Conservation (phyloP, 2,888 invertebrate genomes). For the Branchellion lobata region DNA sequence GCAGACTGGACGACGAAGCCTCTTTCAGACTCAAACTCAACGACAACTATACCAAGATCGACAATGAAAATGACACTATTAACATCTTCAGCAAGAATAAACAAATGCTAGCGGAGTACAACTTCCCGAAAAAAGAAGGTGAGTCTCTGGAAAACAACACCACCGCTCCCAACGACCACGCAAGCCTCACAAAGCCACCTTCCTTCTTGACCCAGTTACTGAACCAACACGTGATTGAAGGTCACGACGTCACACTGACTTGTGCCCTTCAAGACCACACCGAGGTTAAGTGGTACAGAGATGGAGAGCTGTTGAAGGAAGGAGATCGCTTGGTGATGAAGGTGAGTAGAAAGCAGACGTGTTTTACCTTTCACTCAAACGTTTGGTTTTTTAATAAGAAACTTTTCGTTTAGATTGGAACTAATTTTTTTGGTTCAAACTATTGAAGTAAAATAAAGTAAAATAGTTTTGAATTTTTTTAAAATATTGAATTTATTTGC, state of each 20-base stretch:
- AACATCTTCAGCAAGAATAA: background rate
- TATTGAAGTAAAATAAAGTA: too few relatives aligned
- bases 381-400: too few relatives aligned
- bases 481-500: background rate
- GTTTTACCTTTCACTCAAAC: too few relatives aligned
- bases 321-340: background rate
- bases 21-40: constrained; percentile 1
- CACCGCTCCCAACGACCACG: background rate
- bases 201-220: background rate
- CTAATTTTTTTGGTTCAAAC: too few relatives aligned
- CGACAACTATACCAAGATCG: constrained; percentile 3
- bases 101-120: constrained; percentile 3
- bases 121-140: constrained; percentile 5
- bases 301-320: background rate
- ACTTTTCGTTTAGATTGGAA: too few relatives aligned
- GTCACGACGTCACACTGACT: background rate
- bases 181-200: background rate
- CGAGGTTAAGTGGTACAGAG: background rate
- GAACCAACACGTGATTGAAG: background rate
- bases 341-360: too few relatives aligned
- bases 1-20: background rate
- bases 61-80: constrained; percentile 4
- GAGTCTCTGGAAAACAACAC: background rate
- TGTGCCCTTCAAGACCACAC: background rate
- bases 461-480: background rate